These are phyloP conservation scores for Laspeyria flexula DNA, from an alignment of 2,888 invertebrate species.

Conservation along the genomic window DNA sequence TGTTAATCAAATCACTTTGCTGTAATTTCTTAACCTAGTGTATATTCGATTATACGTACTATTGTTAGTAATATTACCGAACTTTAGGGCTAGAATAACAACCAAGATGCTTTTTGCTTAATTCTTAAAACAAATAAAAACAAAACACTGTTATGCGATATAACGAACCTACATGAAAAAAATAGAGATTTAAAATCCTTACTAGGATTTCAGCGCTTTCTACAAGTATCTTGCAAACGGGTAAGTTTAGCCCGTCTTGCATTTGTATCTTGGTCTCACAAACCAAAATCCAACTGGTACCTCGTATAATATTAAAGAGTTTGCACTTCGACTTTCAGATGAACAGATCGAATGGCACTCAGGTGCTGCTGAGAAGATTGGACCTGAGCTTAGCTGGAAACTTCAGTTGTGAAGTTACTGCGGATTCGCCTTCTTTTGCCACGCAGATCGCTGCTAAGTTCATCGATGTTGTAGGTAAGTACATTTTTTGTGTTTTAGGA, in stretches of 20 bases:
- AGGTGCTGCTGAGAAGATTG: slow-evolving; percentile 89
- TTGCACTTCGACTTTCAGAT: slow-evolving; percentile 83
- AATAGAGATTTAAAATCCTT: not conserved
- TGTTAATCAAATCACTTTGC: too few species aligned
- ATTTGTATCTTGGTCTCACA: not conserved
- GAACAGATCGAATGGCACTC: slow-evolving; percentile 90
- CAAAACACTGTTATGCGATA: too few species aligned
- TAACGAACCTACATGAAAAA: too few species aligned
- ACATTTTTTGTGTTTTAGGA: too few species aligned
- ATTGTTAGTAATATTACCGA: too few species aligned
- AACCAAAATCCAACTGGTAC: not conserved
- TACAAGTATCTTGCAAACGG: too few species aligned
- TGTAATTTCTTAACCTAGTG: too few species aligned
- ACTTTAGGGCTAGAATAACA: too few species aligned
- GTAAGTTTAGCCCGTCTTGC: not conserved
- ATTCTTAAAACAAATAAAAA: too few species aligned
- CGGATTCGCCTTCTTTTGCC: slow-evolving; percentile 89
- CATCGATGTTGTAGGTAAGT: slow-evolving; percentile 92
- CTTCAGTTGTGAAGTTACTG: slow-evolving; percentile 93
- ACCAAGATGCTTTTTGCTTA: too few species aligned
- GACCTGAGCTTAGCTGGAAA: slow-evolving; percentile 90
- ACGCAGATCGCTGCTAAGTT: slow-evolving; percentile 88
- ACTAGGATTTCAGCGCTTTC: not conserved
- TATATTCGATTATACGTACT: too few species aligned
- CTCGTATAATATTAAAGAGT: slow-evolving; percentile 5